A percentile compares a stretch with the other conserved stretches of the same genome.
Evolutionary conservation across 2,797 vertebrate genomes (phyloP).

Genomic region (Salmo trutta): DNA sequence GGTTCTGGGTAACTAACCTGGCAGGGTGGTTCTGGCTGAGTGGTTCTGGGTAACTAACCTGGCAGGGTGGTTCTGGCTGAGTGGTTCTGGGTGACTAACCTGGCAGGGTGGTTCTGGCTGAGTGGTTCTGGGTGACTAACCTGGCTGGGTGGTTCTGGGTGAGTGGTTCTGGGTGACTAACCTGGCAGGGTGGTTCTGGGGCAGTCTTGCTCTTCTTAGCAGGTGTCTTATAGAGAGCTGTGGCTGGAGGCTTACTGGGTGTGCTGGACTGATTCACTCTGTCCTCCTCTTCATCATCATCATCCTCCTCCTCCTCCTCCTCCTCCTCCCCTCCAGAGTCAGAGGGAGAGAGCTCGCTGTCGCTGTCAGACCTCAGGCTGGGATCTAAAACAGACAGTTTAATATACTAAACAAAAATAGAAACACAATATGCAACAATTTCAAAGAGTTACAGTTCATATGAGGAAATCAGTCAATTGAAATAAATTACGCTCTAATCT

Average conservation of each 20-base stretch:
- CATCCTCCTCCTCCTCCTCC: slow-evolving; percentile 56
- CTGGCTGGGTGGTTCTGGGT: too few relatives aligned
- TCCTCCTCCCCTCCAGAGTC: slow-evolving; percentile 82
- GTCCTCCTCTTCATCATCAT: slow-evolving; percentile 52
- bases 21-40: too few relatives aligned
- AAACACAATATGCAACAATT: too few relatives aligned
- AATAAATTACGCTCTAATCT: too few relatives aligned
- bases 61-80: too few relatives aligned
- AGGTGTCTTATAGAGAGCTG: slow-evolving; percentile 76
- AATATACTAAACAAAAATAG: too few relatives aligned
- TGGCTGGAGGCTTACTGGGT: slow-evolving; percentile 61
- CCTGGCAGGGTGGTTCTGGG: slow-evolving; percentile 58
- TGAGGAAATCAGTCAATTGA: too few relatives aligned
- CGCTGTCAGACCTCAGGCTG: slow-evolving; percentile 83
- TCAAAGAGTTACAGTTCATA: background rate
- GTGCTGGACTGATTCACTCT: slow-evolving; percentile 56
- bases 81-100: too few relatives aligned
- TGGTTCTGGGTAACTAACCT: too few relatives aligned
- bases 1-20: too few relatives aligned
- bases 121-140: too few relatives aligned
- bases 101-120: too few relatives aligned
- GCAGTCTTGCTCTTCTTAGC: slow-evolving; percentile 81
- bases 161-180: background rate
- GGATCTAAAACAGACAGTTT: slow-evolving; percentile 67
- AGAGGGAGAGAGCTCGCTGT: slow-evolving; percentile 92